Percentiles rank a stretch among this genome's conserved stretches.
Conservation (phyloP, 1,140 invertebrate species). For the Caenorhabditis tropicalis region DNA sequence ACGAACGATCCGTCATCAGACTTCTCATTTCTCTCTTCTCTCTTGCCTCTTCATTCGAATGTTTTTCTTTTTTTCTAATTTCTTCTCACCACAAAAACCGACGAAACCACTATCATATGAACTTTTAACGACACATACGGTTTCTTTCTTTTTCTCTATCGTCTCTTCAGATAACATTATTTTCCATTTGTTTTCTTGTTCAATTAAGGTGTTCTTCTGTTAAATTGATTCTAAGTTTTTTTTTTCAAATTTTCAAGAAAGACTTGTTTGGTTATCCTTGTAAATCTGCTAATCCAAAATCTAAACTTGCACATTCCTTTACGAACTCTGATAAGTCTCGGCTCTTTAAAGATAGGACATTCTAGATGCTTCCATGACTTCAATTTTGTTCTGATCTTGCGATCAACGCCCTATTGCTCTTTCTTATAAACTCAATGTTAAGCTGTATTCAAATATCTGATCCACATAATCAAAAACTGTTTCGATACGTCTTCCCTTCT, state of each 20-base stretch:
- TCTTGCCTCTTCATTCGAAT: not conserved
- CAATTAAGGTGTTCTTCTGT: not conserved
- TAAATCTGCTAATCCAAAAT: no score
- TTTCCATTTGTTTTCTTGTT: not conserved
- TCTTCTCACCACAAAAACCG: conserved; percentile 3
- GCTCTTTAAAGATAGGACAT: no score
- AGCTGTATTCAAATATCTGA: no score
- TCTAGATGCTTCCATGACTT: no score
- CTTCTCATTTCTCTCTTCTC: not conserved
- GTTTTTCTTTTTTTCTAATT: not conserved
- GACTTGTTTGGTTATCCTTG: no score
- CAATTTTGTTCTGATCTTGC: no score
- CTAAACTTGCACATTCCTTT: no score
- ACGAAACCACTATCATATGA: conserved; percentile 23
- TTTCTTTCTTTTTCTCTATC: not conserved
- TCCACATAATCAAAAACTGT: no score
- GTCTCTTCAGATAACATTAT: not conserved
- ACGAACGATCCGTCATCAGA: conserved; percentile 7
- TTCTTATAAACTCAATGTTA: no score
- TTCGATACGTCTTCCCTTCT: not conserved
- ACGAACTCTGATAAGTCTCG: no score
- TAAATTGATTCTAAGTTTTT: not conserved
- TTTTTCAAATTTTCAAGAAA: not conserved
- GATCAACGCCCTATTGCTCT: no score
- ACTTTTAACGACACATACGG: not conserved